Evolutionary conservation across 2,113 vertebrate species (phyloP).

Genomic region (Sebastes schlegelii): DNA sequence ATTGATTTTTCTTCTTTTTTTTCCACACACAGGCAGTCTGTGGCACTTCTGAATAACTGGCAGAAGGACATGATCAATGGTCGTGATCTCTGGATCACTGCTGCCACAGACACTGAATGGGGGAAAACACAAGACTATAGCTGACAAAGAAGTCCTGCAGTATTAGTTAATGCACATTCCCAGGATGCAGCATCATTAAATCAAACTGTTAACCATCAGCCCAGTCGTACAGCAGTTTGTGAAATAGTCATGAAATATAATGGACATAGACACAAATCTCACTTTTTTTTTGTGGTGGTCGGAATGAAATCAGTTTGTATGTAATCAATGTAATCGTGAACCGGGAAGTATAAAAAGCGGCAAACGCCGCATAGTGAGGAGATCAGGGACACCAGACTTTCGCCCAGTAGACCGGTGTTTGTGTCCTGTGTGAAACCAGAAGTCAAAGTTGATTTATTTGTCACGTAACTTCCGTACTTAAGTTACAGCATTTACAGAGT

Average conservation of each 20-base stretch:
- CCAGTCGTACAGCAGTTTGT: too few species aligned
- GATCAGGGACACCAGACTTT: too few species aligned
- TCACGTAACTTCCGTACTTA: too few species aligned
- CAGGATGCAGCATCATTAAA: constrained; percentile 7
- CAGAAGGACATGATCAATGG: constrained; percentile 87
- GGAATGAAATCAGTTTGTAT: too few species aligned
- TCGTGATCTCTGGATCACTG: constrained; percentile 81
- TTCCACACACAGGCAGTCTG: constrained; percentile 75
- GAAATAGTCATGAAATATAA: background rate
- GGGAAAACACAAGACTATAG: background rate
- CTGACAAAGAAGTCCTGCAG: constrained; percentile 21
- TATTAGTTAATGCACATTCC: constrained; percentile 28
- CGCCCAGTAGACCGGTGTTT: too few species aligned
- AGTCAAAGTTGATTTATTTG: too few species aligned
- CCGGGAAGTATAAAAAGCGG: too few species aligned
- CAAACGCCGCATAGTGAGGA: too few species aligned
- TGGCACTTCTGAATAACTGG: constrained; percentile 88
- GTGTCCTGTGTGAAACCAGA: too few species aligned
- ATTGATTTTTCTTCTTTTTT: constrained; percentile 90
- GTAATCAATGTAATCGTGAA: too few species aligned
- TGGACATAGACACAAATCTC: background rate
- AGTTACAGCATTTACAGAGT: too few species aligned
- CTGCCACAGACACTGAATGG: constrained; percentile 55
- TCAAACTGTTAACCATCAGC: background rate
- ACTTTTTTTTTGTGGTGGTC: too few species aligned